These are phyloP conservation scores for Oreocharis arfaki DNA, from an alignment of 2,113 vertebrate species.

Conservation along the genomic window DNA sequence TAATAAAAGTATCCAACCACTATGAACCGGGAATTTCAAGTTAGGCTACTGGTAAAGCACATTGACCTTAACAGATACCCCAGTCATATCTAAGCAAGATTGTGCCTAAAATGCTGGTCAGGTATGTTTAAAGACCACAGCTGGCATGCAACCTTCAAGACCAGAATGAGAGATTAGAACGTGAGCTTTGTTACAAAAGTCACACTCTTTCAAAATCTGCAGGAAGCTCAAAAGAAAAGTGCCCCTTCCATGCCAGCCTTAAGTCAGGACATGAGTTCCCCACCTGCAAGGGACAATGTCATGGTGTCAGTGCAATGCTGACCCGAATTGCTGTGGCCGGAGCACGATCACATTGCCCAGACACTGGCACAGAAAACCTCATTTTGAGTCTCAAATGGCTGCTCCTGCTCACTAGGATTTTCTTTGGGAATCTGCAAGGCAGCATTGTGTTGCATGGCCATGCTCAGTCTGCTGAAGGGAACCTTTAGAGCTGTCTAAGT, in stretches of 20 bases:
- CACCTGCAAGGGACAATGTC: neutral
- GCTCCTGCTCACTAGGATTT: neutral
- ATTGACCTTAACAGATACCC: neutral
- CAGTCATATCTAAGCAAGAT: neutral
- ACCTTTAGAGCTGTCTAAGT: neutral
- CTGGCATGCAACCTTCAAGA: neutral
- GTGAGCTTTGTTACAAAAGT: neutral
- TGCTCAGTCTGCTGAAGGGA: neutral
- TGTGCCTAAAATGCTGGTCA: neutral
- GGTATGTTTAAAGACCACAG: neutral
- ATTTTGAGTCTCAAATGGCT: neutral
- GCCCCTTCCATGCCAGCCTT: neutral
- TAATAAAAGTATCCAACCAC: neutral
- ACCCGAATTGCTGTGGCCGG: neutral
- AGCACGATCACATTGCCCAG: neutral
- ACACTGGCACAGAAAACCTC: neutral
- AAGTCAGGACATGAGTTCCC: neutral
- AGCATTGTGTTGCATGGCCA: neutral
- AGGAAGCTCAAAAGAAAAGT: neutral
- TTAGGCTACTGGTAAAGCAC: neutral
- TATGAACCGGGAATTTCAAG: neutral
- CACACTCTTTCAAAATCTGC: neutral
- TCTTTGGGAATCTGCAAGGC: neutral
- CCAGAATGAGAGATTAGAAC: neutral
- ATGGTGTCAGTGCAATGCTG: neutral